A percentile compares a stretch with the other conserved stretches of the same genome.
Conservation (phyloP, 1,140 invertebrate species). For the Pseudomyrmex cubaensis region DNA sequence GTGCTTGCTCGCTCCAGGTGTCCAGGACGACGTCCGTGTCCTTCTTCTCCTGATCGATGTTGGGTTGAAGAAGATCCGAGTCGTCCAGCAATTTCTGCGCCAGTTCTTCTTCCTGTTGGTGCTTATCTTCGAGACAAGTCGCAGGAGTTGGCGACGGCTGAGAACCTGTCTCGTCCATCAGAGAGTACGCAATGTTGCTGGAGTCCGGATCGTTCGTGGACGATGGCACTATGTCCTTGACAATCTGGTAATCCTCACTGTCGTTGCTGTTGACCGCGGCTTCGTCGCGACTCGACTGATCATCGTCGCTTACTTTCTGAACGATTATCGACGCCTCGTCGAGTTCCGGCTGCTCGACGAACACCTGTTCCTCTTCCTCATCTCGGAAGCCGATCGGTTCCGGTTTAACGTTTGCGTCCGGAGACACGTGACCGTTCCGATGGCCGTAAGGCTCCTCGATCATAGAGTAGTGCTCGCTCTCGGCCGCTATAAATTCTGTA, state of each 20-base stretch:
- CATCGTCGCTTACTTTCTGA: slow-evolving; percentile 54
- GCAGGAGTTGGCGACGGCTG: background rate
- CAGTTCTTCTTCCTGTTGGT: slow-evolving; percentile 60
- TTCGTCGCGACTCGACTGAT: background rate
- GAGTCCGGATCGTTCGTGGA: background rate
- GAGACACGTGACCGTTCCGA: slow-evolving; percentile 75
- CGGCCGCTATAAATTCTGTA: slow-evolving; percentile 77
- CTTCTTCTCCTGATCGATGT: background rate
- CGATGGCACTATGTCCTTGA: background rate
- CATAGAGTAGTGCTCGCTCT: slow-evolving; percentile 76
- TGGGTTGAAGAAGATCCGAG: background rate
- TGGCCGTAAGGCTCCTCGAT: slow-evolving; percentile 76
- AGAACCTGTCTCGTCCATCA: background rate
- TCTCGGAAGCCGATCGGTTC: slow-evolving; percentile 50
- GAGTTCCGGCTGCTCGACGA: slow-evolving; percentile 54
- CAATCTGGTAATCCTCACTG: background rate
- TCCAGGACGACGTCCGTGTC: background rate
- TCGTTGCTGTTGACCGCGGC: slow-evolving; percentile 9
- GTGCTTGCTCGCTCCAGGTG: slow-evolving; percentile 19
- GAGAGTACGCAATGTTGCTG: background rate
- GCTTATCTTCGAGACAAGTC: slow-evolving; percentile 46
- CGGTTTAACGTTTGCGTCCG: slow-evolving; percentile 39
- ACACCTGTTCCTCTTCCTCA: slow-evolving; percentile 62
- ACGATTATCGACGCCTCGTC: slow-evolving; percentile 21
- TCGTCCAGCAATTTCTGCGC: background rate